These are phyloP conservation scores for Grapholita molesta DNA, from an alignment of 1,140 invertebrate species.

Conservation along the genomic window DNA sequence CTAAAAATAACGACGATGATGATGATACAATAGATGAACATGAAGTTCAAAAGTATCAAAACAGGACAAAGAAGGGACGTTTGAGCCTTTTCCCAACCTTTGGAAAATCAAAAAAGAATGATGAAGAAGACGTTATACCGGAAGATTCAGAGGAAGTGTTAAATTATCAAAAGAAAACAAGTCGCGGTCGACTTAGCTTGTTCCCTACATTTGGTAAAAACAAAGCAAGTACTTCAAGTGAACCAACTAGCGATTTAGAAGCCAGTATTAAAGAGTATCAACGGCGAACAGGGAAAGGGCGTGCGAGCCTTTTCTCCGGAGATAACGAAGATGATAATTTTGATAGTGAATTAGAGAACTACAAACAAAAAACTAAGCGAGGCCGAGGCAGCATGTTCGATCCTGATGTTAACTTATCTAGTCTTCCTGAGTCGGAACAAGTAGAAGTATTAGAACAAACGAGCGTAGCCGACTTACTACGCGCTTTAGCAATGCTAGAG, in stretches of 20 bases:
- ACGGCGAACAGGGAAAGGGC: constrained; percentile 60
- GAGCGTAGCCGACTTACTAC: constrained; percentile 85
- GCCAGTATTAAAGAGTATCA: constrained; percentile 63
- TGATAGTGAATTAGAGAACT: constrained; percentile 54
- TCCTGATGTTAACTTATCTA: constrained; percentile 61
- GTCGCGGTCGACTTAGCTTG: constrained; percentile 53
- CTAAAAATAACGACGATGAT: constrained; percentile 39
- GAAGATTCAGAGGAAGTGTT: constrained; percentile 68
- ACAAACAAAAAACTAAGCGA: constrained; percentile 51
- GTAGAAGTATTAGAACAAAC: constrained; percentile 86
- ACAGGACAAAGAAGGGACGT: constrained; percentile 61
- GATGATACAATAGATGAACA: constrained; percentile 64
- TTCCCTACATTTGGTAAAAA: constrained; percentile 66
- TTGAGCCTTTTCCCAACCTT: constrained; percentile 68
- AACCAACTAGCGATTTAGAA: constrained; percentile 49
- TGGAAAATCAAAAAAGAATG: constrained; percentile 60
- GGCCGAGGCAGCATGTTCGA: constrained; percentile 79
- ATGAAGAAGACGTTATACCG: constrained; percentile 55
- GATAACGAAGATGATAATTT: constrained; percentile 48
- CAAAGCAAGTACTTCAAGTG: constrained; percentile 49
- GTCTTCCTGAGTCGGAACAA: constrained; percentile 72
- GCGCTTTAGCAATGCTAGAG: constrained; percentile 82
- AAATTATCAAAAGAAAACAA: constrained; percentile 67
- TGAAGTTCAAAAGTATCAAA: constrained; percentile 63
- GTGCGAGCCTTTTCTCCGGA: constrained; percentile 64